Percentiles rank a stretch among this genome's conserved stretches.
Evolutionary conservation across 2,888 invertebrate species (phyloP).

Genomic region (Agriopis leucophaearia): DNA sequence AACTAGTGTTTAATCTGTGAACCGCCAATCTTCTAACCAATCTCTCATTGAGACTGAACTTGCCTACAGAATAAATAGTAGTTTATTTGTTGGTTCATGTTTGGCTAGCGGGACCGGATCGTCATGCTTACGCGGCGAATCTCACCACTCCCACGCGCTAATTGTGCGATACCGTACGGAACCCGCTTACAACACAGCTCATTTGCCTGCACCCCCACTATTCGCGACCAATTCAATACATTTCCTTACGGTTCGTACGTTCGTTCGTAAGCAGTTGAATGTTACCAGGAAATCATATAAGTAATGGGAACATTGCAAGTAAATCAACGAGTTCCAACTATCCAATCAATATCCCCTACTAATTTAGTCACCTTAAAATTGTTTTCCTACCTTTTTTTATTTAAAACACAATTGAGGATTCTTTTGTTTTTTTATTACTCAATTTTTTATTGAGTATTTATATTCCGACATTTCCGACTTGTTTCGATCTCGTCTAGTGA

Average conservation of each 20-base stretch:
- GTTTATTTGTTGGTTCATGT: slow-evolving; percentile 54
- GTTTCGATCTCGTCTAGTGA: too few relatives aligned
- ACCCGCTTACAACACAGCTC: slow-evolving; percentile 21
- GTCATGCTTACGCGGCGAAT: slow-evolving; percentile 38
- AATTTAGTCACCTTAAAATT: not conserved
- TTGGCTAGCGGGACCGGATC: slow-evolving; percentile 69
- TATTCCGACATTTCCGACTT: too few relatives aligned
- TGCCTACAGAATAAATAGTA: slow-evolving; percentile 1
- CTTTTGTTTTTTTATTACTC: too few relatives aligned
- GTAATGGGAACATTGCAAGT: slow-evolving; percentile 43
- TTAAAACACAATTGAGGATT: too few relatives aligned
- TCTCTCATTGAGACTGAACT: not conserved
- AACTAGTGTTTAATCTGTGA: slow-evolving; percentile 6
- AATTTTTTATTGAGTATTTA: too few relatives aligned
- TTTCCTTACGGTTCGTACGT: slow-evolving; percentile 34
- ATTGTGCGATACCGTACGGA: slow-evolving; percentile 33
- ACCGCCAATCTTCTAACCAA: slow-evolving; percentile 8
- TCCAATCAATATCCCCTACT: not conserved
- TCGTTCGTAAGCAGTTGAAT: slow-evolving; percentile 29
- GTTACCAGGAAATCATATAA: slow-evolving; percentile 33
- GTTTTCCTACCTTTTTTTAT: too few relatives aligned
- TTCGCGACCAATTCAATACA: slow-evolving; percentile 29
- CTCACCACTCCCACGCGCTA: slow-evolving; percentile 45
- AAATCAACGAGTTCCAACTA: slow-evolving; percentile 9
- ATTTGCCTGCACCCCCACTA: slow-evolving; percentile 39